phyloP scores from a whole-genome alignment of 1,140 invertebrate species.

The Drosophila rufa region DNA sequence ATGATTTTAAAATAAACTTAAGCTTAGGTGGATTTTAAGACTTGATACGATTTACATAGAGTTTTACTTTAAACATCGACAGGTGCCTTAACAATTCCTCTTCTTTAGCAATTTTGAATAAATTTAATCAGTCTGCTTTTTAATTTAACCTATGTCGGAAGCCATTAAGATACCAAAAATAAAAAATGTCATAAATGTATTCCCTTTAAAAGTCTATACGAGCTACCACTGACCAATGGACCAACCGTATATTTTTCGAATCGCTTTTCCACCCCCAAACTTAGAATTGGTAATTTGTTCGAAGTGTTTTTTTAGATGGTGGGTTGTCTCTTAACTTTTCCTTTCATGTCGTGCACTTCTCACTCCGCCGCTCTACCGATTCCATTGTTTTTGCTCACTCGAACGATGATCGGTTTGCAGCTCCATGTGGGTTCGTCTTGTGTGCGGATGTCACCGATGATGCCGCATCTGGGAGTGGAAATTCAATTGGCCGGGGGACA shows the following conservation, averaged over 20 bases:
- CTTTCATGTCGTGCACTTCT: conserved; percentile 13
- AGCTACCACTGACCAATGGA: background rate
- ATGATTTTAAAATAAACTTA: too few species aligned
- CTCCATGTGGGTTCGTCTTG: conserved; percentile 25
- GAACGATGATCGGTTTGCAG: conserved; percentile 49
- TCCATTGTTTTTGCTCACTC: conserved; percentile 65
- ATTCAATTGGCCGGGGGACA: conserved; percentile 38
- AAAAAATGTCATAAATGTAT: background rate
- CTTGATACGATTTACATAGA: background rate
- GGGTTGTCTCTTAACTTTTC: conserved; percentile 9
- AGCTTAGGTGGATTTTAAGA: background rate
- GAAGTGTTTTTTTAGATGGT: conserved; percentile 14
- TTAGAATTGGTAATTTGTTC: conserved; percentile 54
- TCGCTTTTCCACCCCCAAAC: conserved; percentile 14
- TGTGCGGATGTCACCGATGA: conserved; percentile 38
- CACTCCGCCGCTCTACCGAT: conserved; percentile 7
- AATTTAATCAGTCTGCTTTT: too few species aligned
- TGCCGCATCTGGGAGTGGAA: conserved; percentile 30
- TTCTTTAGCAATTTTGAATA: too few species aligned
- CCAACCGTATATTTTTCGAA: conserved; percentile 3
- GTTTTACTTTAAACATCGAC: too few species aligned
- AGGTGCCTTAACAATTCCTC: too few species aligned
- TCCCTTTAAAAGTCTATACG: background rate
- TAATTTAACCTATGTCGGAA: too few species aligned
- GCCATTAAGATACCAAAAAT: too few species aligned